Evolutionary conservation across 2,888 invertebrate species (phyloP).

Genomic region (Tetheella fluctuosa): DNA sequence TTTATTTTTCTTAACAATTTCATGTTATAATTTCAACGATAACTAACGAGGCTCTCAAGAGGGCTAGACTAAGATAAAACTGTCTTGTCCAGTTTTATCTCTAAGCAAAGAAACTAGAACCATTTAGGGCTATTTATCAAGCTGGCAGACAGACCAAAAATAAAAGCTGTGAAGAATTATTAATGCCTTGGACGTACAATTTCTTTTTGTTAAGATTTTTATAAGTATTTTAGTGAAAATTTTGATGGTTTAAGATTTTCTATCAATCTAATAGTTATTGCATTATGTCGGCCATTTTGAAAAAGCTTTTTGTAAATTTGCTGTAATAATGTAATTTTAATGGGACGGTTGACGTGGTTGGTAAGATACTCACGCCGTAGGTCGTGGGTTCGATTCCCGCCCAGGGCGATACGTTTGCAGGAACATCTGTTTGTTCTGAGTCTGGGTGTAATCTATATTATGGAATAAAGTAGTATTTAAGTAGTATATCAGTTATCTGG

Average conservation of each 20-base stretch:
- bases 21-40: background rate
- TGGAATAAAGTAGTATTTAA: too few species aligned
- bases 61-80: slow-evolving; percentile 17
- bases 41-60: background rate
- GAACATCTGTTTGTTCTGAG: too few species aligned
- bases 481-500: too few species aligned
- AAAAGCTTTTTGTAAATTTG: too few species aligned
- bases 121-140: slow-evolving; percentile 31
- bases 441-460: too few species aligned
- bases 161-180: background rate
- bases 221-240: slow-evolving; percentile 13
- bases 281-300: too few species aligned
- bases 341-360: too few species aligned
- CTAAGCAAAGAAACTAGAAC: slow-evolving; percentile 28
- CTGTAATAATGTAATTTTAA: too few species aligned
- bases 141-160: slow-evolving; percentile 22
- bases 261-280: background rate
- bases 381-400: too few species aligned
- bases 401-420: too few species aligned
- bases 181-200: slow-evolving; percentile 15
- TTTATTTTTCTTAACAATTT: background rate
- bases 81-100: slow-evolving; percentile 34
- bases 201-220: slow-evolving; percentile 12
- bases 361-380: too few species aligned
- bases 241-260: background rate